Base-by-base conservation (phyloP, 1,140 invertebrate species). In the Aphelenchoides besseyi region DNA sequence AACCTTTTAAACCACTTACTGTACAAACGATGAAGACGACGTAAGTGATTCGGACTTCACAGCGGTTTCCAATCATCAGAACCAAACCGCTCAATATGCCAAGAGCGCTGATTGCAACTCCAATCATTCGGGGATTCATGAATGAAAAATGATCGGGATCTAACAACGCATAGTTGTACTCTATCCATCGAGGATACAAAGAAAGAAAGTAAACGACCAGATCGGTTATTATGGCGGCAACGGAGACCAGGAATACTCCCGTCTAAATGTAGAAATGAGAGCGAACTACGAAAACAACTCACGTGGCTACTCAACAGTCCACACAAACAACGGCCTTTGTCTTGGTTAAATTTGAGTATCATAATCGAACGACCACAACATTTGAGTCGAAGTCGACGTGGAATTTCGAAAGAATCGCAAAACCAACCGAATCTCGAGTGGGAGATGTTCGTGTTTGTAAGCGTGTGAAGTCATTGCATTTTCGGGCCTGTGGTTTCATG, bases 311-410 rank as follows among this genome's bases (percentile, higher is more conserved):
- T 48, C 5, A 59, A 16, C 26, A 33, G 12, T 59, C 55, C 55
- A 18, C 55, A 59, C 55, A 59, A 59, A 59, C 55, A 33, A 59
- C 26, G 26, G 5, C 32, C 55, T 59, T 59, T 18, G 5, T 59
- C 23, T 23, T 12, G 41, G 23, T 59, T 59, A 12, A 5, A 12
- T 59, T 59, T 59, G 18, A 59, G 23, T 33, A 5, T 59, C 55
- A 48, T 23, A 48, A 48, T 16, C 41, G 41, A 48, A 48, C 12
- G 41, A 48, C n/a, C n/a, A n/a, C n/a, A n/a, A n/a, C n/a, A n/a
- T n/a, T n/a, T n/a, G n/a, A n/a, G n/a, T n/a, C n/a, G n/a, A n/a
- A n/a, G n/a, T n/a, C n/a, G n/a, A n/a, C n/a, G n/a, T n/a, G n/a
- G n/a, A n/a, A n/a, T n/a, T n/a, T n/a, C n/a, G n/a, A n/a, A n/a